A percentile compares a stretch with the other conserved stretches of the same genome.
Conservation (phyloP, 2,113 vertebrate species). For the Hippoglossus stenolepis region DNA sequence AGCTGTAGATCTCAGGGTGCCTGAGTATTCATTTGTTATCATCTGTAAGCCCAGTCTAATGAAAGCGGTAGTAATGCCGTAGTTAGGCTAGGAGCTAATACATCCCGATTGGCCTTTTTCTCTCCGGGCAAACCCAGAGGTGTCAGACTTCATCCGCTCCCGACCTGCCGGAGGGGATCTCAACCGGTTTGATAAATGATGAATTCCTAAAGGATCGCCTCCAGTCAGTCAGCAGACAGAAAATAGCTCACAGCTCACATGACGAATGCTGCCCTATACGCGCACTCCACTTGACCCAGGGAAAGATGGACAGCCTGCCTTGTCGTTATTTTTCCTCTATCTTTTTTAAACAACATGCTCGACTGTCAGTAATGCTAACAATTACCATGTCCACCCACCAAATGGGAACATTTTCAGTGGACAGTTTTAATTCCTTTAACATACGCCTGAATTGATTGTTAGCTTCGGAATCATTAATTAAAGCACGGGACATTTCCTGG, state of each 20-base stretch:
- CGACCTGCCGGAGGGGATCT: constrained; percentile 71
- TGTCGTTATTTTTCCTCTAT: constrained; percentile 63
- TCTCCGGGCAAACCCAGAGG: constrained; percentile 70
- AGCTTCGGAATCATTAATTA: constrained; percentile 80
- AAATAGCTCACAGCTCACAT: constrained; percentile 71
- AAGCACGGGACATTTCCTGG: constrained; percentile 75
- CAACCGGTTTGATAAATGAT: constrained; percentile 74
- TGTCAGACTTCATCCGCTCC: constrained; percentile 71
- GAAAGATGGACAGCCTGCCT: constrained; percentile 57
- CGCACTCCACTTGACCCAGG: constrained; percentile 63
- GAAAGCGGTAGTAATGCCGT: constrained; percentile 47
- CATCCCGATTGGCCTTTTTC: constrained; percentile 47
- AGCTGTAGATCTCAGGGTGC: constrained; percentile 6
- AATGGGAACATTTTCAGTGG: constrained; percentile 73
- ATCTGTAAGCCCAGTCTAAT: constrained; percentile 56
- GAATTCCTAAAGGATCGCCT: constrained; percentile 76
- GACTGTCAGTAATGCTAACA: constrained; percentile 77
- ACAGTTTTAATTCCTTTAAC: constrained; percentile 81
- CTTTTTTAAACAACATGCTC: constrained; percentile 64
- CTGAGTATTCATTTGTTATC: constrained; percentile 32
- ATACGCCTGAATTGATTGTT: constrained; percentile 81
- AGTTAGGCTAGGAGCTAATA: constrained; percentile 41
- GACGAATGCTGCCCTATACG: constrained; percentile 63
- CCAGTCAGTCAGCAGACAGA: constrained; percentile 72
- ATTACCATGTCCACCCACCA: constrained; percentile 70